Evolutionary conservation across 2,113 vertebrate species (phyloP), one percentile per base, ranked within the genome.

Genomic region (Muntiacus muntjak): DNA sequence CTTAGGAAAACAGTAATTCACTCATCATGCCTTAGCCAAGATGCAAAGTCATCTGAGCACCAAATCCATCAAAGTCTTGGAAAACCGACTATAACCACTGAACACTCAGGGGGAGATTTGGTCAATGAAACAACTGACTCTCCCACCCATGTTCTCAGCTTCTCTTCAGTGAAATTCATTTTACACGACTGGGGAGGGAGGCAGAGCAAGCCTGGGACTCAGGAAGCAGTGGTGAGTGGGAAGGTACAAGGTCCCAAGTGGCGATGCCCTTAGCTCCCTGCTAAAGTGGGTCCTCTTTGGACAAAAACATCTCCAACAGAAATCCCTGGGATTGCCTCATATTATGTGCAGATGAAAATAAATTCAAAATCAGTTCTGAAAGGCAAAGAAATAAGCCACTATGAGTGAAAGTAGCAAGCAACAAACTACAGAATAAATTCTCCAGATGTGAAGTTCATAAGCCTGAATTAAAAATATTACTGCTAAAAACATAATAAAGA

Each of bases 191-290:
- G 7, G 6, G 16, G 43, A 19, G 30, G 52, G 54, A 82, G 11
- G 12, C 25, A 33, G 28, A 36, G 3, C 7, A 8, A 57, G 1
- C 14, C 5, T 12, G 21, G 47, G 8, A 54, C 17, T 6, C 0
- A 4, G 43, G 62, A 7, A 6, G 8, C 6, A 54, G 16, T 0
- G 15, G 0, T 36, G 4, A 71, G 50, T 15, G 4, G 3, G 7
- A 54, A 30, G 0, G 15, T 0, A 9, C 26, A 33, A 23, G 36
- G 17, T 4, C 45, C 4, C 2, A 6, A 10, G 0, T 23, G 76
- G 25, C 0, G 0, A 25, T 1, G 25, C 6, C 28, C 14, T 10
- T 0, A 3, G 14, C 30, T 89, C 54, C 62, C 6, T 1, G 21
- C 74, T 89, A 62, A 47, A 89, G 79, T 19, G n/a, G 62, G 57